Evolutionary conservation across 1,140 invertebrate genomes (phyloP).

Genomic region (Helicoverpa zea): DNA sequence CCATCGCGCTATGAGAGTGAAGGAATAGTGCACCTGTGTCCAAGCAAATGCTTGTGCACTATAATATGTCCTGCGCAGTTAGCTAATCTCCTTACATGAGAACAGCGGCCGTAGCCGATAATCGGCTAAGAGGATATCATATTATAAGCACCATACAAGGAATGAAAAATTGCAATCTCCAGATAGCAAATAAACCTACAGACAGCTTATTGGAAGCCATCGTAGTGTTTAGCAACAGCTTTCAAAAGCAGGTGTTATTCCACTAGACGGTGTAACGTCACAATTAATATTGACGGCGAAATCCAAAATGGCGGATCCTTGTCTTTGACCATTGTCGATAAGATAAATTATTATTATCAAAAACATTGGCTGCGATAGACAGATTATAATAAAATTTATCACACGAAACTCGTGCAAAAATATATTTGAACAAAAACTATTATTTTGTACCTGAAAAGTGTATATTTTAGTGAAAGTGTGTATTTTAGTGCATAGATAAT

Average conservation of each 20-base stretch:
- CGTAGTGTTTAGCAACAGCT: too few relatives aligned
- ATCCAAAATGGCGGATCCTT: slow-evolving; percentile 24
- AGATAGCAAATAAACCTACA: too few relatives aligned
- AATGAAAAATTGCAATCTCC: too few relatives aligned
- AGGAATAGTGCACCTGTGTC: too few relatives aligned
- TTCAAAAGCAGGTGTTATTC: neutral
- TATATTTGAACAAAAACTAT: neutral
- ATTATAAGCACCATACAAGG: too few relatives aligned
- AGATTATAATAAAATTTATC: slow-evolving; percentile 11
- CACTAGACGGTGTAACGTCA: neutral
- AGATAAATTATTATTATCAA: neutral
- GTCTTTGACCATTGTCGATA: slow-evolving; percentile 13
- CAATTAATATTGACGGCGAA: slow-evolving; percentile 3
- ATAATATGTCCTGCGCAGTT: too few relatives aligned
- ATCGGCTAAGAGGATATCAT: too few relatives aligned
- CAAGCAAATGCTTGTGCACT: too few relatives aligned
- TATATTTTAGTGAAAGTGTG: neutral
- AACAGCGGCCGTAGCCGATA: too few relatives aligned
- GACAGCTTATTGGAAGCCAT: too few relatives aligned
- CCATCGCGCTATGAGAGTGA: too few relatives aligned
- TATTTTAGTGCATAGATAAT: neutral
- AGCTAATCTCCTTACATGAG: too few relatives aligned
- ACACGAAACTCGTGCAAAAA: slow-evolving; percentile 10
- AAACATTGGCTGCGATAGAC: neutral
- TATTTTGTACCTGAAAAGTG: neutral